phyloP scores from a whole-genome alignment of 2,888 invertebrate genomes.

The Drosophila ochracea region DNA sequence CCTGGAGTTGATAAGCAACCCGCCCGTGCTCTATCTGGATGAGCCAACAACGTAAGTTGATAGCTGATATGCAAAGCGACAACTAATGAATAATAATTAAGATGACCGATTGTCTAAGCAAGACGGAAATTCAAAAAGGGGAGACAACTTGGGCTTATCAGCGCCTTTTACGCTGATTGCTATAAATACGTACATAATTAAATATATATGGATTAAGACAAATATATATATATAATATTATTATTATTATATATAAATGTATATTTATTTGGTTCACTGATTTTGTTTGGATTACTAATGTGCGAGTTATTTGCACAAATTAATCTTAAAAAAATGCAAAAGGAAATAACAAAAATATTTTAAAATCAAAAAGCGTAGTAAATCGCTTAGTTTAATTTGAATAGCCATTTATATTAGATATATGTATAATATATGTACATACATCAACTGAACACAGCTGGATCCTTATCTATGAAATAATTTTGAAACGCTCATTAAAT shows the following conservation, averaged over 20 bases:
- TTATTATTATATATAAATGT: not conserved
- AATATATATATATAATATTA: not conserved
- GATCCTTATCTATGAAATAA: not conserved
- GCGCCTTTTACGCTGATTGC: not conserved
- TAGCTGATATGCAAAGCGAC: conserved; percentile 25
- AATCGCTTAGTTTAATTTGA: not conserved
- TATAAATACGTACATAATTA: not conserved
- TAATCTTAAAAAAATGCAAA: not conserved
- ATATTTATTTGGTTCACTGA: not conserved
- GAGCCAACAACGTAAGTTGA: conserved; percentile 92
- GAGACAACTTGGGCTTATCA: not conserved
- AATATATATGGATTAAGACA: not conserved
- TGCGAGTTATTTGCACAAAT: not conserved
- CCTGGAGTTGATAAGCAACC: conserved; percentile 93
- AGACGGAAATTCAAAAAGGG: conserved; percentile 1
- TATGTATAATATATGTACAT: not conserved
- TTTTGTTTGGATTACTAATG: not conserved
- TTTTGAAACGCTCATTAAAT: not conserved
- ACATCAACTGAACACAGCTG: not conserved
- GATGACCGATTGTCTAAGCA: conserved; percentile 9
- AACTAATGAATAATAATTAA: conserved; percentile 22
- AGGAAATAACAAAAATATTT: not conserved
- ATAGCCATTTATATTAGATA: not conserved
- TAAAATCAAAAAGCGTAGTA: not conserved
- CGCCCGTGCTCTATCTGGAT: conserved; percentile 94